A percentile compares a stretch with the other conserved stretches of the same genome.
Conservation (phyloP, 2,797 vertebrate genomes). For the Hippopotamyrus pictus region DNA sequence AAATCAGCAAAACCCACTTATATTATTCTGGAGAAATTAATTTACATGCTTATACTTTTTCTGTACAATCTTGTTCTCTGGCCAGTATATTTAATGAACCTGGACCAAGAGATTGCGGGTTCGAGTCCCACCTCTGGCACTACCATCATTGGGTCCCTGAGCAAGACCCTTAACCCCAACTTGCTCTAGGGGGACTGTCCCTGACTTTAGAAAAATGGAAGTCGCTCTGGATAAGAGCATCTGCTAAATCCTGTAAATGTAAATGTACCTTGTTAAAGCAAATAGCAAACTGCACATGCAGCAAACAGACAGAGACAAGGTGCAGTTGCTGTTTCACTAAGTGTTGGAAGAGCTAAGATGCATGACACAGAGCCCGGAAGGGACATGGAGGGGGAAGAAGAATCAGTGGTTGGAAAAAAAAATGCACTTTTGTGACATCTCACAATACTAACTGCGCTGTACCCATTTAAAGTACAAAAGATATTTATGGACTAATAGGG, state of each 20-base stretch:
- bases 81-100: not conserved
- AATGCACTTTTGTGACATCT: no score
- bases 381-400: no score
- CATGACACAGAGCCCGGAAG: not conserved
- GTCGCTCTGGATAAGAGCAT: no score
- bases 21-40: conserved; percentile 63
- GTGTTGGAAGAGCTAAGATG: not conserved
- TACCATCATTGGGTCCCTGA: no score
- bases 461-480: no score
- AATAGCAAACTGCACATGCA: not conserved
- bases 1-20: conserved; percentile 79
- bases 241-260: not conserved
- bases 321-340: not conserved
- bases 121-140: no score
- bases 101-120: not conserved
- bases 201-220: no score
- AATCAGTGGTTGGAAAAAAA: no score
- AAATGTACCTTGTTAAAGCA: not conserved
- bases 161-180: no score
- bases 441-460: no score
- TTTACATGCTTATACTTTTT: conserved; percentile 44
- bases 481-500: no score
- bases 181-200: no score
- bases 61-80: not conserved
- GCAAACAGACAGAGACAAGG: not conserved